Conservation (phyloP, 2,113 vertebrate genomes). For the Pelusios castaneus region DNA sequence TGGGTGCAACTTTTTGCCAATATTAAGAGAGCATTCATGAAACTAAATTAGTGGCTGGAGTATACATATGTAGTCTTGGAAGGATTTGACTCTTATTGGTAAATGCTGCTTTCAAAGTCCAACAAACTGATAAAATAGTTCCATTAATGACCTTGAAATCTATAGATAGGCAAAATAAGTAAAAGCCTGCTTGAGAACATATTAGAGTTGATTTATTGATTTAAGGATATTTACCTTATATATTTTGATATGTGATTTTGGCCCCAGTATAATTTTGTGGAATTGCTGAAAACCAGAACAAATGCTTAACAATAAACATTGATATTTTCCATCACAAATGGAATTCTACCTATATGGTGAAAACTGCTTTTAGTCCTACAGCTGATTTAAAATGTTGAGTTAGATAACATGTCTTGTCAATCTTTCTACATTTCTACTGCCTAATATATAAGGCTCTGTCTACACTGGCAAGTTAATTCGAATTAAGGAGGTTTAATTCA, state of each 20-base stretch:
- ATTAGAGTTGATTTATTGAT: neutral
- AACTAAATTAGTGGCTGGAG: conserved; percentile 58
- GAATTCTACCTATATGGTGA: conserved; percentile 11
- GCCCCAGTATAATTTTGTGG: neutral
- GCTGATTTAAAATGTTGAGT: conserved; percentile 49
- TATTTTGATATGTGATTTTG: neutral
- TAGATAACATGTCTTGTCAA: conserved; percentile 33
- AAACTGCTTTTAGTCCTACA: conserved; percentile 60
- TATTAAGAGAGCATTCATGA: conserved; percentile 42
- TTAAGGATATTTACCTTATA: neutral
- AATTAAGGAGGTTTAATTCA: no score
- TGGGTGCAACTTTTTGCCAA: conserved; percentile 13
- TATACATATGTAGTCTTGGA: neutral
- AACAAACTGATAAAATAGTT: neutral
- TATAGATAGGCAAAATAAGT: neutral
- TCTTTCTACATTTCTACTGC: conserved; percentile 41
- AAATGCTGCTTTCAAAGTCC: neutral
- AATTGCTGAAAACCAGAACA: neutral
- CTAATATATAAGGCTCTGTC: conserved; percentile 19
- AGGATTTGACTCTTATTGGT: neutral
- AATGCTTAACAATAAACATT: neutral
- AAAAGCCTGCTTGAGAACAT: neutral
- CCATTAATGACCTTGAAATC: neutral
- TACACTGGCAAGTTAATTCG: no score
- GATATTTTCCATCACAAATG: neutral